These are phyloP conservation scores for Potorous gilbertii DNA, from an alignment of 2,797 vertebrate species.

Conservation along the genomic window DNA sequence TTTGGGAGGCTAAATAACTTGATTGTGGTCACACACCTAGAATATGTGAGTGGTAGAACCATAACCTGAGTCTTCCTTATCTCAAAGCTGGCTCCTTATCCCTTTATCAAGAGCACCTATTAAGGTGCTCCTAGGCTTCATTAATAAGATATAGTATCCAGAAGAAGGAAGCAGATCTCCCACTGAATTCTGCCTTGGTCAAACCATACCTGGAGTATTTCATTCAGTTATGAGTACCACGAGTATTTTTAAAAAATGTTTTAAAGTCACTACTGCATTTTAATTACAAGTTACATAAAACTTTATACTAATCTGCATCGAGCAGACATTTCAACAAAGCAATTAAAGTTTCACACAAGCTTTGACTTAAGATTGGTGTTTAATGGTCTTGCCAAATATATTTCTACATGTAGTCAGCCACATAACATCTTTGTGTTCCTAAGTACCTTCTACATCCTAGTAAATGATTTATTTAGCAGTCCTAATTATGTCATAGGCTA, in stretches of 20 bases:
- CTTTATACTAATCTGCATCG: constrained; percentile 50
- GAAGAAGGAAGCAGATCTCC: neutral
- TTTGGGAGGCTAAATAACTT: neutral
- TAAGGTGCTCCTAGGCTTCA: neutral
- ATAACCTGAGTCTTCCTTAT: neutral
- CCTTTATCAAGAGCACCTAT: too few relatives aligned
- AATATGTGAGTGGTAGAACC: neutral
- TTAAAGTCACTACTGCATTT: constrained; percentile 39
- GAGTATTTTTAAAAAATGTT: constrained; percentile 24
- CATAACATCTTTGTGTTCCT: constrained; percentile 36
- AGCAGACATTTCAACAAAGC: constrained; percentile 51
- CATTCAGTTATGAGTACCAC: neutral
- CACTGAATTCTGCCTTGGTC: neutral
- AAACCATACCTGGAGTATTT: neutral
- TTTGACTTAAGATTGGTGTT: constrained; percentile 61
- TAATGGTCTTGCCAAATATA: constrained; percentile 65
- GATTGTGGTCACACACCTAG: neutral
- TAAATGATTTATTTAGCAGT: constrained; percentile 83
- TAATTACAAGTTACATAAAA: constrained; percentile 54
- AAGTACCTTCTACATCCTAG: constrained; percentile 4
- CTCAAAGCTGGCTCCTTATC: neutral
- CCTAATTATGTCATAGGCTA: constrained; percentile 96
- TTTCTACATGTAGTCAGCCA: constrained; percentile 59
- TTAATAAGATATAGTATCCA: neutral
- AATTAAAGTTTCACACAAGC: constrained; percentile 59